Evolutionary conservation across 2,797 vertebrate genomes (phyloP), one percentile per base, ranked within the genome.

Genomic region (Pelobates cultripes): DNA sequence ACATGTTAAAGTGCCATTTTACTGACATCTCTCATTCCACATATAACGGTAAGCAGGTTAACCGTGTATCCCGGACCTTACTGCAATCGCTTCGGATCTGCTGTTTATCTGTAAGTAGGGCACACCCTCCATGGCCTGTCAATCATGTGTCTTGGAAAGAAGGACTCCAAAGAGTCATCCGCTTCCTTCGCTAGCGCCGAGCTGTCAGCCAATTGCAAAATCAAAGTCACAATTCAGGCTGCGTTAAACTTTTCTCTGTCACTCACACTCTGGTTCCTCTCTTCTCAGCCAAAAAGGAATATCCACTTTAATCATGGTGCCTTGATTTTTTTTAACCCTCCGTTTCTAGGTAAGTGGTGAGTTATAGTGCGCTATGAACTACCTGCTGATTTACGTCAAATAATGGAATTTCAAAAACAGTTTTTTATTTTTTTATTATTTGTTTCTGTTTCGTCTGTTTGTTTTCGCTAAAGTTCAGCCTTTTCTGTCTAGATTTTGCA

Each of bases 171-270:
- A 86, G 85, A 86, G 87, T 85, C 86, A 90, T 90, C 90, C 88
- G 85, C 90, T 90, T 90, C 88, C 93, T n/a, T 88, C 87, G 85
- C 89, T 86, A 92, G 91, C 89, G 91, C 86, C 83, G 53, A 87
- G 42, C 87, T 90, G 90, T 90, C 93, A 93, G 86, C 93, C 90
- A 92, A 84, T 90, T 88, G 87, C 87, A 90, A 86, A 90, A 92
- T 92, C 92, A 92, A 92, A 93, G 92, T 91, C 91, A 91, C 90
- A 92, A 90, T 89, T 91, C 91, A 90, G 78, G 87, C 87, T 87
- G 87, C 87, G 64, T 88, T 88, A 87, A 88, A 93, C 91, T 90
- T 91, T 90, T 90, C 88, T 90, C 91, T 93, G 94, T 94, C 93
- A 94, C 91, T 94, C 93, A 94, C 71, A 69, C 73, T 80, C 87